These are phyloP conservation scores for Ochlodes sylvanus DNA, from an alignment of 2,888 invertebrate species.

Conservation along the genomic window DNA sequence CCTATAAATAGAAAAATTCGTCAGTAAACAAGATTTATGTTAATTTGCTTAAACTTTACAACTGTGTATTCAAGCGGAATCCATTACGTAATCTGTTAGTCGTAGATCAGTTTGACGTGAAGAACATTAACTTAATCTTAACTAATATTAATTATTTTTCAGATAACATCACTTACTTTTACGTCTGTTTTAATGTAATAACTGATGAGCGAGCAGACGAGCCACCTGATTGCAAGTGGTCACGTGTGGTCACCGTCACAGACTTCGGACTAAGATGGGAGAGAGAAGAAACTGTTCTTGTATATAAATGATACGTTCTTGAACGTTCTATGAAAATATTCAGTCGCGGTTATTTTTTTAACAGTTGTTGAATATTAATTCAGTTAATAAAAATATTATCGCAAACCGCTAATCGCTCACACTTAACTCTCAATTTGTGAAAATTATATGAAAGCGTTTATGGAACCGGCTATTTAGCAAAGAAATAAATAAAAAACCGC, in stretches of 20 bases:
- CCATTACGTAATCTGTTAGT: no score
- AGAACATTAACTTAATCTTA: no score
- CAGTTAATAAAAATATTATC: background rate
- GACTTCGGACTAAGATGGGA: no score
- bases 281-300: background rate
- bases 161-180: background rate
- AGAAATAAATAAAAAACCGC: constrained; percentile 32
- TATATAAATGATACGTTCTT: background rate
- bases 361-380: constrained; percentile 13
- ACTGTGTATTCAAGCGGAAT: no score
- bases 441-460: constrained; percentile 7
- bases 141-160: background rate
- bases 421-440: background rate
- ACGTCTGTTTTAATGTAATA: background rate
- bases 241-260: no score
- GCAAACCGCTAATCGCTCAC: background rate
- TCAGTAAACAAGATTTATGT: background rate
- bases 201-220: no score
- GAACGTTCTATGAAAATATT: background rate
- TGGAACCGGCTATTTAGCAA: constrained; percentile 29
- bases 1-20: constrained; percentile 12
- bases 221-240: no score
- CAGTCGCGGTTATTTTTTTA: no score
- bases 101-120: no score
- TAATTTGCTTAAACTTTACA: no score